Percentiles rank a stretch among this genome's conserved stretches.
Evolutionary conservation across 2,113 vertebrate genomes (phyloP).

Genomic region (Globicephala melas): DNA sequence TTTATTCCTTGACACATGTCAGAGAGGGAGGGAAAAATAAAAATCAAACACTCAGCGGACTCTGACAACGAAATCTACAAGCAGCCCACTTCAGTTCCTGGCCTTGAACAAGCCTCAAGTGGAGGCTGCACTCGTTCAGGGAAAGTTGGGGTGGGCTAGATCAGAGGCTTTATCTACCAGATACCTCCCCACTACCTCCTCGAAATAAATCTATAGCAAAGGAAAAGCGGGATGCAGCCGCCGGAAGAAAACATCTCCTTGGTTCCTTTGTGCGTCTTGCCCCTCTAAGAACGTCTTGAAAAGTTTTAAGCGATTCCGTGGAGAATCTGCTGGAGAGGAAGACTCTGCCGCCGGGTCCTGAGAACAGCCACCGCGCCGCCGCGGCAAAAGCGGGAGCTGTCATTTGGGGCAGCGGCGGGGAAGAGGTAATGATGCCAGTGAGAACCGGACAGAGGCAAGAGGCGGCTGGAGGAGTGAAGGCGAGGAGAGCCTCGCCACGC

Average conservation of each 20-base stretch:
- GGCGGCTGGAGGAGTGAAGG: not conserved
- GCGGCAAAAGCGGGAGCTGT: conserved; percentile 56
- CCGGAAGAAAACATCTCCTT: not conserved
- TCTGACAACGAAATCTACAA: conserved; percentile 69
- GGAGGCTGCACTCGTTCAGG: not conserved
- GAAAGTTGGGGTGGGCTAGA: not conserved
- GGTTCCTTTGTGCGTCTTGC: not conserved
- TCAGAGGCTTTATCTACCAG: not conserved
- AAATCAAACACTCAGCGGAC: conserved; percentile 65
- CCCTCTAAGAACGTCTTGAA: conserved; percentile 57
- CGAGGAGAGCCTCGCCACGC: not conserved
- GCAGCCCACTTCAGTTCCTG: conserved; percentile 21
- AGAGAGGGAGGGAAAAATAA: conserved; percentile 70
- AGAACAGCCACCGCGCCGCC: not conserved
- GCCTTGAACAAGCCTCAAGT: conserved; percentile 44
- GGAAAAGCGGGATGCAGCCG: not conserved
- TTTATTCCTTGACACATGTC: conserved; percentile 79
- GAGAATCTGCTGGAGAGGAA: not conserved
- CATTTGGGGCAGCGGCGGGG: conserved; percentile 44
- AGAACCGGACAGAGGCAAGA: not conserved
- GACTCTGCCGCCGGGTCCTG: not conserved
- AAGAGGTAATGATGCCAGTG: not conserved
- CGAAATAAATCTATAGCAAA: not conserved
- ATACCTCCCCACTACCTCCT: not conserved
- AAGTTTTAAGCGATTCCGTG: conserved; percentile 57